Conservation (phyloP, 2,797 vertebrate species). For the Corythornis leucogaster region DNA sequence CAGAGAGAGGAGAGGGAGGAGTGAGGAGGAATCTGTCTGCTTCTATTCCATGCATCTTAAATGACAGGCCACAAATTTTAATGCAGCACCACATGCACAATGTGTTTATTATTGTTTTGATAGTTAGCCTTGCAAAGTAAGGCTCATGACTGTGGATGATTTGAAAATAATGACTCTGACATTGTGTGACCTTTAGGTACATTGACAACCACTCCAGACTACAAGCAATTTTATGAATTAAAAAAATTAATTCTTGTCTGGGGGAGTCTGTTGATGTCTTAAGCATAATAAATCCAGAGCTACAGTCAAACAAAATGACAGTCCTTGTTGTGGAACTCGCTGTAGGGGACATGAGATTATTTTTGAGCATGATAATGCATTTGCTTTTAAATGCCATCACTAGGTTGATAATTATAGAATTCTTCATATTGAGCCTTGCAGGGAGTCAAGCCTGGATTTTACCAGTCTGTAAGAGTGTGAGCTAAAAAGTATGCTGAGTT, state of each 20-base stretch:
- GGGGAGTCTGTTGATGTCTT: conserved; percentile 25
- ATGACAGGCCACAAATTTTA: not conserved
- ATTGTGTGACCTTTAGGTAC: conserved; percentile 45
- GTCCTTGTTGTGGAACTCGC: conserved; percentile 44
- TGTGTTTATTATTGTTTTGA: conserved; percentile 40
- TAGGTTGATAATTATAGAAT: conserved; percentile 75
- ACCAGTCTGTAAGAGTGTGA: not conserved
- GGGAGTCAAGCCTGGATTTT: conserved; percentile 59
- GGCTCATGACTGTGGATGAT: not conserved
- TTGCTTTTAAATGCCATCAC: conserved; percentile 71
- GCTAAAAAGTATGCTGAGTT: conserved; percentile 25
- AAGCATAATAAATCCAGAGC: conserved; percentile 44
- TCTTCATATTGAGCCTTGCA: conserved; percentile 70
- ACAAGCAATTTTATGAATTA: conserved; percentile 35
- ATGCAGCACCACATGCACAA: rapidly evolving
- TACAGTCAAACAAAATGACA: conserved; percentile 34
- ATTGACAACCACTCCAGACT: conserved; percentile 4
- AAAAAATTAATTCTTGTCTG: not conserved
- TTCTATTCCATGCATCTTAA: not conserved
- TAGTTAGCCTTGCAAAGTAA: not conserved
- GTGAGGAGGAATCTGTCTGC: not conserved
- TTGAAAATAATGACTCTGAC: conserved; percentile 57
- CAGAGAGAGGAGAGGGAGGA: not conserved
- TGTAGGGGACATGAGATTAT: conserved; percentile 53
- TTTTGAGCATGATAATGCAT: conserved; percentile 62